Conservation (phyloP, 1,140 invertebrate genomes). For the Anastrepha obliqua region DNA sequence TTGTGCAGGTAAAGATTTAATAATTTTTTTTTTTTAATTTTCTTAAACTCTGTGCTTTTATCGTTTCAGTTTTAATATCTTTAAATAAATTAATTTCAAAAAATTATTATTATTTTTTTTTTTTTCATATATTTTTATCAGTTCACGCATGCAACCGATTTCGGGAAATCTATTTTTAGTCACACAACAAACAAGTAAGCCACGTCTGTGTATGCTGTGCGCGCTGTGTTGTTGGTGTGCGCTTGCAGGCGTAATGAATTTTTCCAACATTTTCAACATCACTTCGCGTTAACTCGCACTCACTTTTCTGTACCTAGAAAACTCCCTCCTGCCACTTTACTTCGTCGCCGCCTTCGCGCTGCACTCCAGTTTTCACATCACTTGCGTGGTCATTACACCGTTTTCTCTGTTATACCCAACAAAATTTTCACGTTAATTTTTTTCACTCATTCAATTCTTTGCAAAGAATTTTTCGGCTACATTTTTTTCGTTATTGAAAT, state of each 20-base stretch:
- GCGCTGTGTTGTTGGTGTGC: not conserved
- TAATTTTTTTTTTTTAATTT: no score
- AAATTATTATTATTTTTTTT: not conserved
- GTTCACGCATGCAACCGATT: not conserved
- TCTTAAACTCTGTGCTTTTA: no score
- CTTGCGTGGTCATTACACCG: constrained; percentile 39
- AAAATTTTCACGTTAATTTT: constrained; percentile 40
- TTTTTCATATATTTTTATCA: not conserved
- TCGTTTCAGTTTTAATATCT: not conserved
- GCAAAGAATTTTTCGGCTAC: not conserved
- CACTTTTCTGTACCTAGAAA: constrained; percentile 54
- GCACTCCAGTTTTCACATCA: constrained; percentile 40
- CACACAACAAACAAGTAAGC: not conserved
- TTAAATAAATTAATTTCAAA: not conserved
- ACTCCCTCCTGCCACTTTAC: constrained; percentile 48
- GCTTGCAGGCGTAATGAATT: constrained; percentile 24
- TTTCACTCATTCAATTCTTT: not conserved
- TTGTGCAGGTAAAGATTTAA: not conserved
- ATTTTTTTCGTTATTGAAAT: not conserved
- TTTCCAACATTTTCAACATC: constrained; percentile 28
- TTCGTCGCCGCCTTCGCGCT: not conserved
- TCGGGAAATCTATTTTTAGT: constrained; percentile 3
- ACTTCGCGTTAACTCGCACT: constrained; percentile 38
- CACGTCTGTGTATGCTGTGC: not conserved
- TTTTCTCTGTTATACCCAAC: constrained; percentile 51